These are phyloP conservation scores for Enteromius unitaeniatus DNA, from an alignment of 2,797 vertebrate genomes.

Conservation along the genomic window DNA sequence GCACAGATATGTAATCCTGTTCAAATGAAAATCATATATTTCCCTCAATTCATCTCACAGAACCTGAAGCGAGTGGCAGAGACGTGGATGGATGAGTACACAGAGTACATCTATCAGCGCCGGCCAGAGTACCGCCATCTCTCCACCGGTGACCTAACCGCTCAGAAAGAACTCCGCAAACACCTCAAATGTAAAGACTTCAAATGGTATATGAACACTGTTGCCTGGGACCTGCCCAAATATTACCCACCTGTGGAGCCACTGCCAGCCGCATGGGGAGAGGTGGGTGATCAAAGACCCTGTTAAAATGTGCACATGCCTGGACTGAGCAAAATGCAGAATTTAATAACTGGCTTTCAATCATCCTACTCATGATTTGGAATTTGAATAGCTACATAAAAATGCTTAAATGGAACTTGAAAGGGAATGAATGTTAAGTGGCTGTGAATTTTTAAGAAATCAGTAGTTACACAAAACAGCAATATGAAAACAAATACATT, in stretches of 20 bases:
- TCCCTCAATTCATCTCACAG: constrained; percentile 59
- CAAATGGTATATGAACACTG: constrained; percentile 89
- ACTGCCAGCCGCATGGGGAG: constrained; percentile 86
- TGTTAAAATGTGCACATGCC: background rate
- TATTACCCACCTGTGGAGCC: constrained; percentile 90
- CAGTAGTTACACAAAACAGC: background rate
- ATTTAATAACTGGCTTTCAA: background rate
- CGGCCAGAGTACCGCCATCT: constrained; percentile 90
- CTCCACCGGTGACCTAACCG: constrained; percentile 86
- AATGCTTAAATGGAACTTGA: background rate
- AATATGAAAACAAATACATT: too few relatives aligned
- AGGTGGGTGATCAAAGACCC: constrained; percentile 75
- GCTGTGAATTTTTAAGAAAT: background rate
- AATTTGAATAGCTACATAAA: background rate
- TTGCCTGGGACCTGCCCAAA: constrained; percentile 90
- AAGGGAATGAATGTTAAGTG: background rate
- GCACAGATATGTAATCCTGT: background rate
- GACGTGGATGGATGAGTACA: constrained; percentile 92
- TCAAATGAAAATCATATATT: constrained; percentile 8
- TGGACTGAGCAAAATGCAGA: background rate
- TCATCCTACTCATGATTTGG: background rate
- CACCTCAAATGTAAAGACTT: constrained; percentile 90
- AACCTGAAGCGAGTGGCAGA: constrained; percentile 90
- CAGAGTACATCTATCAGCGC: constrained; percentile 89
- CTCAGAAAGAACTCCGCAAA: constrained; percentile 87